Evolutionary conservation across 2,113 vertebrate species (phyloP), one percentile per base, ranked within the genome.

Genomic region (Ptilonorhynchus violaceus): DNA sequence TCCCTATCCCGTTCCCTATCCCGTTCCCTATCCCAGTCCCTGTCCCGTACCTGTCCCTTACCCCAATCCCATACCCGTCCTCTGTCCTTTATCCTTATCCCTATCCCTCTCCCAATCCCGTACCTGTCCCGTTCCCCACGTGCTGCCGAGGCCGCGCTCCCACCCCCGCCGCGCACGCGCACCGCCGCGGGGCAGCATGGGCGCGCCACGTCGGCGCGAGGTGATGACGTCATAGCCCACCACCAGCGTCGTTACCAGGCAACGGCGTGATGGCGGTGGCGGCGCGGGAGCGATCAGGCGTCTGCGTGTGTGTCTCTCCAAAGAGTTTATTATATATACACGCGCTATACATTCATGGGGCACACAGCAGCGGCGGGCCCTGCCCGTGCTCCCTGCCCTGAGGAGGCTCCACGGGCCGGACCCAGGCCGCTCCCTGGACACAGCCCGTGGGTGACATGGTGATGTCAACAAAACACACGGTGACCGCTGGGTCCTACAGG

Each of bases 171-270:
- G 67, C 86, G 76, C 76, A 80, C 3, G 67, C 85, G 85, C 58
- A 11, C 42, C 0, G 4, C 14, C 76, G 76, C 59, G 28, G 15
- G 52, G 86, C 59, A 89, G 37, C 37, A 27, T 52, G 86, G 86
- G 44, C 31, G 33, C 37, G 73, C 39, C 27, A 0, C 27, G 6
- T 0, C 28, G 28, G 37, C 77, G 69, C 60, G 2, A 0, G 0
- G 0, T 0, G 37, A 10, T 67, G 77, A 59, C 69, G 19, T 21
- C 39, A 59, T 2, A 4, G 3, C 9, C 2, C 1, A 8, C 3
- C 20, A 1, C 14, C 5, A 6, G 11, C 1, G 4, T 4, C 12
- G 52, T 83, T 62, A 39, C 87, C 53, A 7, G 3, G 87, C 47
- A 53, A 83, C 62, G n/a, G 62, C 46, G 46, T 5, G 42, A 4